Evolutionary conservation across 1,140 invertebrate species (phyloP).

Genomic region (Himalopsyche phryganea): DNA sequence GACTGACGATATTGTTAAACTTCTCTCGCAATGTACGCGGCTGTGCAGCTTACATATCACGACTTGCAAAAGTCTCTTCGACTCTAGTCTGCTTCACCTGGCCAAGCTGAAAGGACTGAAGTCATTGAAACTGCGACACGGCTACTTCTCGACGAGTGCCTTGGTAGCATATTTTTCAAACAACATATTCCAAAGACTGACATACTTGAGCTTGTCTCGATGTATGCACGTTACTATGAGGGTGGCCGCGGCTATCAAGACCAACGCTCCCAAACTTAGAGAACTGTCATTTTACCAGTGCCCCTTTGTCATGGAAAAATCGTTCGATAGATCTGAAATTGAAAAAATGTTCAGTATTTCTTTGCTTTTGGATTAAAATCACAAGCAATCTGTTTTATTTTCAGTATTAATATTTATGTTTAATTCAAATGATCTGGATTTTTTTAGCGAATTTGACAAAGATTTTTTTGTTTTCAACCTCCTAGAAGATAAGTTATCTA

Average conservation of each 20-base stretch:
- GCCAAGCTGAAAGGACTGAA: conserved; percentile 47
- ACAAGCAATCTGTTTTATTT: conserved; percentile 34
- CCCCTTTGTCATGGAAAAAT: conserved; percentile 47
- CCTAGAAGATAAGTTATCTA: no score
- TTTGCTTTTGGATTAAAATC: conserved; percentile 44
- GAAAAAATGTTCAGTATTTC: conserved; percentile 51
- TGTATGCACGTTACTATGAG: conserved; percentile 51
- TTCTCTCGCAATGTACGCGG: conserved; percentile 47
- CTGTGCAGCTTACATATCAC: conserved; percentile 50
- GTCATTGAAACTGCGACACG: conserved; percentile 50
- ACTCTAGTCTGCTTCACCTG: conserved; percentile 49
- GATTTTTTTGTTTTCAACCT: no score
- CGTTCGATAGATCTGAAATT: conserved; percentile 49
- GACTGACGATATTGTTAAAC: conserved; percentile 49
- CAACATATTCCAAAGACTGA: conserved; percentile 48
- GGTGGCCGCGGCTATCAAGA: conserved; percentile 48
- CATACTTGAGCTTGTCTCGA: conserved; percentile 49
- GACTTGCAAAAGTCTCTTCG: conserved; percentile 53
- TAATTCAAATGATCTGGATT: no score
- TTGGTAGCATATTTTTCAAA: conserved; percentile 49
- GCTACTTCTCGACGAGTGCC: conserved; percentile 50
- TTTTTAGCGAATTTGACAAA: no score
- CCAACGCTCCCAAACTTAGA: conserved; percentile 48
- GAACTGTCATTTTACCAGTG: conserved; percentile 53
- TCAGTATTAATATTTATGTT: conserved; percentile 12